Conservation (phyloP, 2,888 invertebrate species). For the Eupsilia transversa region DNA sequence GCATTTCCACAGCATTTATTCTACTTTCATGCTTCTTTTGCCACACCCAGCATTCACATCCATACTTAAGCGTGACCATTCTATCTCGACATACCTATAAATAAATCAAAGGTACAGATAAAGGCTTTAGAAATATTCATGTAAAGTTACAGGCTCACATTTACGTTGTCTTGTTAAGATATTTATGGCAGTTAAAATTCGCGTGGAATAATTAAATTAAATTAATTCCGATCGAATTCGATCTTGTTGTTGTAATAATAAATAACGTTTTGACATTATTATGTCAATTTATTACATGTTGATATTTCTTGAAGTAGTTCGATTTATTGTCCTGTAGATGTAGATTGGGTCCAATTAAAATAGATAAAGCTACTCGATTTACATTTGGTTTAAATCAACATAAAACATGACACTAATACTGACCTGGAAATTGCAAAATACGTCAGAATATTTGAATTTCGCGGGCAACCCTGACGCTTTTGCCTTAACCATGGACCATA, state of each 20-base stretch:
- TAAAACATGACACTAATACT: too few relatives aligned
- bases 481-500: too few relatives aligned
- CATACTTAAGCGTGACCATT: too few relatives aligned
- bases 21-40: too few relatives aligned
- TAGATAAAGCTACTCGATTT: background rate
- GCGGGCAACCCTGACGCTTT: too few relatives aligned
- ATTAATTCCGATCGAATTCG: slow-evolving; percentile 26
- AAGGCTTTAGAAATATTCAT: background rate
- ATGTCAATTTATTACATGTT: slow-evolving; percentile 11
- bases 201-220: slow-evolving; percentile 44
- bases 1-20: too few relatives aligned
- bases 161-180: slow-evolving; percentile 3
- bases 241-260: slow-evolving; percentile 30
- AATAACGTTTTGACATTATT: slow-evolving; percentile 26
- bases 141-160: background rate
- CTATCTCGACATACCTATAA: too few relatives aligned
- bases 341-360: slow-evolving; percentile 12
- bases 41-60: too few relatives aligned
- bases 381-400: too few relatives aligned
- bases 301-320: slow-evolving; percentile 8
- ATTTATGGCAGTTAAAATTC: slow-evolving; percentile 33
- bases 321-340: background rate
- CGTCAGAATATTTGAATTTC: too few relatives aligned
- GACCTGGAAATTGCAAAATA: too few relatives aligned
- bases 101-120: too few relatives aligned